Percentiles rank a stretch among this genome's conserved stretches.
phyloP scores from a whole-genome alignment of 1,140 invertebrate genomes.

The Drosophila repleta region DNA sequence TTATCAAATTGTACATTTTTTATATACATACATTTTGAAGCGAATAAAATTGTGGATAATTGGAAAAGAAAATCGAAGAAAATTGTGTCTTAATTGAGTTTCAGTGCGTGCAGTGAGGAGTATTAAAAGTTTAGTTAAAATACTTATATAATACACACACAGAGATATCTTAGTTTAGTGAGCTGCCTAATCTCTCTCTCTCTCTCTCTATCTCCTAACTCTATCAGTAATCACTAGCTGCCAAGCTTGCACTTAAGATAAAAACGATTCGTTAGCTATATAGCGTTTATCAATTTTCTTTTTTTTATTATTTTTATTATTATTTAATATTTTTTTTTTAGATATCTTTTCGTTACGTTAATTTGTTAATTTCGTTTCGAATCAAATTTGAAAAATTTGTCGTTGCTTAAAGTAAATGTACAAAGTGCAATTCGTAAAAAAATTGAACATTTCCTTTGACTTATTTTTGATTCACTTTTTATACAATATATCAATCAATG shows the following conservation, averaged over 20 bases:
- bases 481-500: constrained; percentile 28
- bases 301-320: neutral
- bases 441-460: constrained; percentile 16
- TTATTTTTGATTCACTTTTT: constrained; percentile 32
- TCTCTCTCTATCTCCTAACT: neutral
- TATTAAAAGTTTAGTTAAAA: neutral
- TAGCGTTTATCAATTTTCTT: neutral
- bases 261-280: constrained; percentile 14
- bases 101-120: no score
- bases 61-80: constrained; percentile 54
- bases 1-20: constrained; percentile 72
- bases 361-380: constrained; percentile 21
- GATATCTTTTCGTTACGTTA: constrained; percentile 11
- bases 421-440: constrained; percentile 33
- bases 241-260: neutral
- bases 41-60: constrained; percentile 81
- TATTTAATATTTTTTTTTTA: neutral
- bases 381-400: constrained; percentile 26
- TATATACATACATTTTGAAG: constrained; percentile 70
- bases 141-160: neutral
- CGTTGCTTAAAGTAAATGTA: constrained; percentile 32
- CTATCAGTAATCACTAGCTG: neutral
- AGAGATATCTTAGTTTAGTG: neutral
- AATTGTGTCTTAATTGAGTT: neutral
- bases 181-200: neutral